These are phyloP conservation scores for Aurelia coerulea DNA, from an alignment of 30 jellyfish, hydroid and myxozoan genomes.

Conservation along the genomic window DNA sequence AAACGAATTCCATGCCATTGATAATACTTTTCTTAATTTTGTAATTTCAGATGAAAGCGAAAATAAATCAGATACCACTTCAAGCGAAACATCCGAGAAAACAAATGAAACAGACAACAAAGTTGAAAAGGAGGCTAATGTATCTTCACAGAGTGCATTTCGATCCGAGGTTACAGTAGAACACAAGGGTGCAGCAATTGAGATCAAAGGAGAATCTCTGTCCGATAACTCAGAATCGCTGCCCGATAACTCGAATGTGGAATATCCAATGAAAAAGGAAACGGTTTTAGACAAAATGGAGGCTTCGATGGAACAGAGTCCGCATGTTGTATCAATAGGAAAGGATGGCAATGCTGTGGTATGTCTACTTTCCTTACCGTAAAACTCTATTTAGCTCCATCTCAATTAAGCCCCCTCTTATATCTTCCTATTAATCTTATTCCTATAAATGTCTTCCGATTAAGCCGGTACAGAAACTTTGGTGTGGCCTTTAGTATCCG, in stretches of 20 bases:
- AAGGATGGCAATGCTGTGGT: slow-evolving; percentile 8
- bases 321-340: slow-evolving; percentile 14
- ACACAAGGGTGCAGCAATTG: background rate
- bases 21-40: too few species aligned
- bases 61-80: background rate
- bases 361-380: background rate
- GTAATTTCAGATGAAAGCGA: too few species aligned
- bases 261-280: background rate
- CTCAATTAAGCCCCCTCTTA: too few species aligned
- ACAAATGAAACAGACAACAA: background rate
- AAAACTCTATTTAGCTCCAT: too few species aligned
- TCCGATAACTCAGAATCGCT: background rate
- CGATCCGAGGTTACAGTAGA: background rate
- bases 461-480: too few species aligned
- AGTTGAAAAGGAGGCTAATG: too few species aligned
- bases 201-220: background rate
- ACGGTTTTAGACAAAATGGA: slow-evolving; percentile 42
- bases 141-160: too few species aligned
- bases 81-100: background rate
- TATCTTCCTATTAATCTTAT: too few species aligned
- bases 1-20: too few species aligned
- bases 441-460: too few species aligned
- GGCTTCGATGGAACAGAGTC: slow-evolving; percentile 37
- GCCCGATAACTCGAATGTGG: background rate
- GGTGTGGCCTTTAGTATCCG: too few species aligned